Base-by-base conservation (phyloP, 2,888 invertebrate genomes). In the Archaeoteleia sp. region DNA sequence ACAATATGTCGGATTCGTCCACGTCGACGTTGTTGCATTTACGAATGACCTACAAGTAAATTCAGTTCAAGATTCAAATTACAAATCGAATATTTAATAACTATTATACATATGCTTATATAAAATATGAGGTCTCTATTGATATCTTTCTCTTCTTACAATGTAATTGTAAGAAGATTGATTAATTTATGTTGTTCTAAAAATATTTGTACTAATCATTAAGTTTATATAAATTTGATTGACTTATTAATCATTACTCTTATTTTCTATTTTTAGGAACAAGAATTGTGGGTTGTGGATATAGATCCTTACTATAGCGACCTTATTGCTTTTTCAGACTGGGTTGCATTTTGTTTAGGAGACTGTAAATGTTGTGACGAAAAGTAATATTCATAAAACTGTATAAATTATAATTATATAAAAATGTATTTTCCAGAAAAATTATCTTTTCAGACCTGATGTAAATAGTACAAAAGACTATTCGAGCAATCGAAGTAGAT, bases 301-400 rank as follows among this genome's bases (percentile, higher is more conserved):
- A 48, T 74, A 8, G 71, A 77, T 66, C 75, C 74, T 8, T 69
- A 71, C 34, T 74, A 77, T 49, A 75, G 76, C 1, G 74, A 76
- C 20, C 53, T 76, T 12, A 32, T 74, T 10, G 70, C 74, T 2
- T 77, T 76, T 40, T 62, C 70, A 14, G 76, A 77, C 17, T 76
- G 74, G 77, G 58, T 67, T 13, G 70, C 71, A 45, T 77, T 77
- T 39, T 75, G 73, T 23, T 32, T 73, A 7, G 17, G 61, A 20
- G 30, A 63, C 32, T 57, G 34, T 10, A 35, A 42, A 17, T 40
- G 32, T 42, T 42, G 53, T 15, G 34, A 30, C 1, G 9, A 15
- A 53, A 17, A 8, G 42, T 42, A 49, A n/a, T 17, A 12, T 15
- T 12, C 7, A 39, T n/a, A n/a, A n/a, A n/a, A n/a, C n/a, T n/a